Evolutionary conservation across 2,797 vertebrate genomes (phyloP), one percentile per base, ranked within the genome.

Genomic region (Eurystomus glaucurus): DNA sequence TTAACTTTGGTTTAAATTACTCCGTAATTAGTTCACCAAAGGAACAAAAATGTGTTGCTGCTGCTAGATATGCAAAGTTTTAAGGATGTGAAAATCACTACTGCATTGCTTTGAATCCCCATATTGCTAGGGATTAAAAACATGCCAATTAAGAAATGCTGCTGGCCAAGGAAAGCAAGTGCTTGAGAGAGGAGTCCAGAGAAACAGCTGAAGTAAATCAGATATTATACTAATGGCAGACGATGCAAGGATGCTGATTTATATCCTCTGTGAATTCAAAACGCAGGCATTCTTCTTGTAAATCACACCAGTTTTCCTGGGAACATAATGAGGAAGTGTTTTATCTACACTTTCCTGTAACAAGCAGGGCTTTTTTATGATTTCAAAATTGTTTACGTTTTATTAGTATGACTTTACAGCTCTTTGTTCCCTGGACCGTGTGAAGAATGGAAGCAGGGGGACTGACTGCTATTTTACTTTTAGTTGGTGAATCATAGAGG

Each of bases 401-500:
- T 94, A 89, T 93, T 86, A 80, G 50, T 81, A 46, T 65, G 91
- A 92, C 70, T 95, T 96, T 76, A 90, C 71, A 84, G 45, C 61
- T 88, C 92, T 95, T 98, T 97, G 97, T 97, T 97, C 90, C 71
- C 78, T 85, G 68, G 92, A 94, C 82, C 41, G 29, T 81, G 94
- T 70, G 95, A 97, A 93, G 57, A 96, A 93, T 76, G 51, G 65
- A 91, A 85, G 45, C 52, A 70, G 43, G 29, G 72, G n/a, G n/a
- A 92, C 75, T 93, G 0, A 0, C 51, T 94, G 82, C 90, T 75
- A 86, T 94, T 95, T 93, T 88, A 94, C 79, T 98, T 97, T 94
- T 96, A 91, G 82, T 43, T 83, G 74, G 87, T 97, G 95, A 94
- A 97, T 98, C 97, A 83, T 45, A 83, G 91, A 90, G 95, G 84